A percentile compares a stretch with the other conserved stretches of the same genome.
phyloP scores from a whole-genome alignment of 1,140 invertebrate species.

The Drosophila malerkotliana region DNA sequence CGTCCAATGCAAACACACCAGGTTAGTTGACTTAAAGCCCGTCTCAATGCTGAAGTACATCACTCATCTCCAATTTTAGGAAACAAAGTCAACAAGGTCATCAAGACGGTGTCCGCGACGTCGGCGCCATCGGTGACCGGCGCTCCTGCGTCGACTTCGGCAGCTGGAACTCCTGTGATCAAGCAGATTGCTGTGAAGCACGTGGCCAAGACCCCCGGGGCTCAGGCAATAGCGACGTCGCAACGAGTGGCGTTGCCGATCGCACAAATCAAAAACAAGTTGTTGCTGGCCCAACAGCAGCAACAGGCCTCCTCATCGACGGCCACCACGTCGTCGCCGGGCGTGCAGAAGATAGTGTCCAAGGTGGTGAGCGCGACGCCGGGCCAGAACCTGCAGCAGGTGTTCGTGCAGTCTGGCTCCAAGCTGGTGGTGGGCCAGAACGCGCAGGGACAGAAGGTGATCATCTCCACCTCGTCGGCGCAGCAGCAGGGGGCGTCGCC shows the following conservation, averaged over 20 bases:
- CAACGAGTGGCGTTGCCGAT: constrained; percentile 69
- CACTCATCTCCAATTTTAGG: constrained; percentile 9
- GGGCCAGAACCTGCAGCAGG: constrained; percentile 65
- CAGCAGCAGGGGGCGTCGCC: constrained; percentile 45
- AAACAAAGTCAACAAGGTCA: constrained; percentile 63
- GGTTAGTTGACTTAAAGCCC: constrained; percentile 40
- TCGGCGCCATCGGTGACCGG: constrained; percentile 21
- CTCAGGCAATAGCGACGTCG: constrained; percentile 44
- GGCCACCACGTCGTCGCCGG: constrained; percentile 27
- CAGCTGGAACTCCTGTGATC: constrained; percentile 45
- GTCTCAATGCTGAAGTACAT: too few species aligned
- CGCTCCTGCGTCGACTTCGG: constrained; percentile 18
- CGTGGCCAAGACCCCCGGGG: constrained; percentile 59
- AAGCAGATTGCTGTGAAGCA: constrained; percentile 77
- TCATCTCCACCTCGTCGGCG: constrained; percentile 63
- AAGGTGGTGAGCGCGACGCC: constrained; percentile 35
- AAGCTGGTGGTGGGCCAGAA: constrained; percentile 78
- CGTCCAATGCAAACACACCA: constrained; percentile 70
- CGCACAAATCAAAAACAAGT: constrained; percentile 68
- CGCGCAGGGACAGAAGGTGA: constrained; percentile 77
- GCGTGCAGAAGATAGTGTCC: constrained; percentile 62
- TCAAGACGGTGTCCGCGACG: constrained; percentile 58
- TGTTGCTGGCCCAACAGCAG: constrained; percentile 61
- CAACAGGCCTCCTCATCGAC: constrained; percentile 22
- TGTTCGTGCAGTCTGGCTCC: constrained; percentile 75